phyloP scores from a whole-genome alignment of 2,113 vertebrate genomes.

The Sardina pilchardus region DNA sequence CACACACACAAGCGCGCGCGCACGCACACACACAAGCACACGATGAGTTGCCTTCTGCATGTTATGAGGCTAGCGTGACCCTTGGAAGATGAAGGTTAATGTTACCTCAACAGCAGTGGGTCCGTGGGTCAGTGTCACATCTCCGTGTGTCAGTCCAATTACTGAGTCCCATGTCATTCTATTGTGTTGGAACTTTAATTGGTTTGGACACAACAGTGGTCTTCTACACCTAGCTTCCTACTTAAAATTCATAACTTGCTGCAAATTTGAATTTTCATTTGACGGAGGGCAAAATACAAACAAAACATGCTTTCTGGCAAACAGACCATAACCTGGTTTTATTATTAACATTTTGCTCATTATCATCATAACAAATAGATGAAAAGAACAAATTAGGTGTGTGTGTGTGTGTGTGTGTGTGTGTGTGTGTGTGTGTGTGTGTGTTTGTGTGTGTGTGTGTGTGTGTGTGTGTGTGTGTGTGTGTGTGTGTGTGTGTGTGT shows the following conservation, averaged over 20 bases:
- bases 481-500: neutral
- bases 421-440: neutral
- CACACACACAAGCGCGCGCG: neutral
- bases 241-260: neutral
- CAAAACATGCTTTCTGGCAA: conserved; percentile 26
- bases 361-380: neutral
- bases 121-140: neutral
- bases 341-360: neutral
- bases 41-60: neutral
- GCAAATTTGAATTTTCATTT: conserved; percentile 6
- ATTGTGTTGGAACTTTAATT: neutral
- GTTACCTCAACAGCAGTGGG: neutral
- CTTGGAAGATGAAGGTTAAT: neutral
- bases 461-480: neutral
- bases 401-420: neutral
- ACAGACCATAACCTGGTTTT: conserved; percentile 21
- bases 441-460: neutral
- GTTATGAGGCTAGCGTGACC: neutral
- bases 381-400: neutral
- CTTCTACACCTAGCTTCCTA: neutral
- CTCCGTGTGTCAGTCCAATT: neutral
- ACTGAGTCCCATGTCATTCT: neutral
- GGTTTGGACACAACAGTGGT: neutral
- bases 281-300: neutral
- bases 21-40: neutral